Evolutionary conservation across 2,888 invertebrate genomes (phyloP).

Genomic region (Sclerodermus sp.): DNA sequence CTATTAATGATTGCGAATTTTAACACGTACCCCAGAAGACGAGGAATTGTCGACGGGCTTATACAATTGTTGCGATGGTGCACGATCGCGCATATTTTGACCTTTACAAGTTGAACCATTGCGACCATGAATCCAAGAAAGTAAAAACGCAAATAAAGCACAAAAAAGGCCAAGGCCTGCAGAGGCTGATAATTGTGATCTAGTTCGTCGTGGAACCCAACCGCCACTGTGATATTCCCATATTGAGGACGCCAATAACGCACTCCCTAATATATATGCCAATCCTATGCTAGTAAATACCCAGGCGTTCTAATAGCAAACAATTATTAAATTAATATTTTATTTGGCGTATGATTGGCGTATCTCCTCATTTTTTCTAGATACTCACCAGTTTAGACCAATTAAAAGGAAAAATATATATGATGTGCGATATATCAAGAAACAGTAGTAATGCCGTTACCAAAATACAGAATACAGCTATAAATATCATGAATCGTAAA

Average conservation of each 20-base stretch:
- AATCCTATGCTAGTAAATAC: slow-evolving; percentile 73
- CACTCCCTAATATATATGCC: slow-evolving; percentile 69
- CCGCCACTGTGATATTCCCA: slow-evolving; percentile 66
- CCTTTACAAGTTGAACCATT: slow-evolving; percentile 40
- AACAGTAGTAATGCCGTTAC: slow-evolving; percentile 75
- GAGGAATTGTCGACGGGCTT: slow-evolving; percentile 55
- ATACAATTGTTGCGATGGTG: slow-evolving; percentile 48
- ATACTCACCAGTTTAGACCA: slow-evolving; percentile 76
- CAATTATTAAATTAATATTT: not conserved
- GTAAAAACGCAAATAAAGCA: slow-evolving; percentile 49
- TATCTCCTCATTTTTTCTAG: not conserved
- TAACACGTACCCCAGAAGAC: slow-evolving; percentile 47
- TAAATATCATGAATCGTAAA: slow-evolving; percentile 77
- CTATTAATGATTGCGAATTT: not conserved
- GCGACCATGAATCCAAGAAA: slow-evolving; percentile 51
- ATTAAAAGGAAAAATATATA: slow-evolving; percentile 77
- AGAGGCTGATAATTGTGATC: slow-evolving; percentile 64
- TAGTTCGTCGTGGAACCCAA: slow-evolving; percentile 73
- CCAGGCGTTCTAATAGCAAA: slow-evolving; percentile 67
- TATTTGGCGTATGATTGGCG: not conserved
- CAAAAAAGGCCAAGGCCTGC: slow-evolving; percentile 52
- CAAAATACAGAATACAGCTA: slow-evolving; percentile 73
- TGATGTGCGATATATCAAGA: slow-evolving; percentile 77
- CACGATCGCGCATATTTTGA: slow-evolving; percentile 40
- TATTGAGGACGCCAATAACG: slow-evolving; percentile 71